Percentiles rank a stretch among this genome's conserved stretches.
Conservation (phyloP, 2,888 invertebrate genomes). For the Tuta absoluta region DNA sequence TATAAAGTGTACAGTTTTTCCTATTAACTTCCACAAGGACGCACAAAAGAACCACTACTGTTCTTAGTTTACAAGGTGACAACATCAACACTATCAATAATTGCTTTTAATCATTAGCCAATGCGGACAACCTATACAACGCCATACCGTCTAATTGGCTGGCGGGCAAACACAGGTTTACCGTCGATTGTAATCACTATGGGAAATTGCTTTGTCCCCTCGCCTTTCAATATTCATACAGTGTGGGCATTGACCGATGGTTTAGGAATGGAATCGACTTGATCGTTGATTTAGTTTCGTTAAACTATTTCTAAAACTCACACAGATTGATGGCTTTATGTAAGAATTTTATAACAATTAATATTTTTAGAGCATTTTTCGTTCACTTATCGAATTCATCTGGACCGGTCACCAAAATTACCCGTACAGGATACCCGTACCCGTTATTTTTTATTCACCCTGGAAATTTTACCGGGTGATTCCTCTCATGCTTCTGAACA, state of each 20-base stretch:
- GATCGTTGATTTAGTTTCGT: background rate
- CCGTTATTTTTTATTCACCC: no score
- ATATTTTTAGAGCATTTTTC: no score
- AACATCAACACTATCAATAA: conserved; percentile 28
- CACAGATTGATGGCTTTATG: background rate
- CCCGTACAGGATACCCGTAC: no score
- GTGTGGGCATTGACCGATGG: background rate
- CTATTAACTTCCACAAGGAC: background rate
- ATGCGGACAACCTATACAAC: conserved; percentile 13
- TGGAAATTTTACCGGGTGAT: no score
- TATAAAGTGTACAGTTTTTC: background rate
- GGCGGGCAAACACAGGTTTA: conserved; percentile 26
- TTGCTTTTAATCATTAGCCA: conserved; percentile 32
- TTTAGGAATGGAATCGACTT: background rate
- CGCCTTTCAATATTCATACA: conserved; percentile 16
- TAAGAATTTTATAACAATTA: no score
- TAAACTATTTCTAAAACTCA: background rate
- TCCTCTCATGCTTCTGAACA: no score
- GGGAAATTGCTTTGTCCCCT: conserved; percentile 19
- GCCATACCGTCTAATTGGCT: conserved; percentile 26
- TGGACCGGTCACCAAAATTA: no score
- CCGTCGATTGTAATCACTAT: conserved; percentile 20
- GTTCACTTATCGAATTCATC: no score
- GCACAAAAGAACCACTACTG: background rate
- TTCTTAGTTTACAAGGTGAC: conserved; percentile 5